Percentiles rank a stretch among this genome's conserved stretches.
These are phyloP conservation scores for Lepidurus packardi DNA, from an alignment of 1,140 invertebrate genomes.

Conservation along the genomic window DNA sequence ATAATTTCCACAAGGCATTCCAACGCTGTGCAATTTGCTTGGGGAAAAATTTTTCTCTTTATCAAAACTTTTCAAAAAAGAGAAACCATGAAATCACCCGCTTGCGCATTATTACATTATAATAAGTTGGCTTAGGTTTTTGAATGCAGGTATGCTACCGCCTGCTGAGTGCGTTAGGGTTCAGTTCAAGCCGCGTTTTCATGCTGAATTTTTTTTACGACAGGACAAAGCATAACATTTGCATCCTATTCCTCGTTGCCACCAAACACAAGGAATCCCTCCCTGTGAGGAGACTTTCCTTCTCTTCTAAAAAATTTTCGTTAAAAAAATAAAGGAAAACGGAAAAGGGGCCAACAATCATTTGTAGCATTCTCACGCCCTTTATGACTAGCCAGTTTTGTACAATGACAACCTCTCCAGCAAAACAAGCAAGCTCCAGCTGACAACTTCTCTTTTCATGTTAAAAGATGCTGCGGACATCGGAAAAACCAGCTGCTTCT, in stretches of 20 bases:
- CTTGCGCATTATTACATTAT: slow-evolving; percentile 17
- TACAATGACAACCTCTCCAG: background rate
- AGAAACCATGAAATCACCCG: slow-evolving; percentile 8
- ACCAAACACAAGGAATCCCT: background rate
- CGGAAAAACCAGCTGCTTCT: background rate
- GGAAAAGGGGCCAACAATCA: background rate
- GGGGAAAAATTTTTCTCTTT: background rate
- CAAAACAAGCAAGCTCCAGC: too few relatives aligned
- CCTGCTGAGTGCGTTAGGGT: slow-evolving; percentile 4
- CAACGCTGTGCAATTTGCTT: too few relatives aligned
- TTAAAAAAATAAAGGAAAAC: background rate
- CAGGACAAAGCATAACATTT: slow-evolving; percentile 13
- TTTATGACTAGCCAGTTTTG: background rate
- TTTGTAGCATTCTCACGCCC: slow-evolving; percentile 12
- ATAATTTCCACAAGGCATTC: too few relatives aligned
- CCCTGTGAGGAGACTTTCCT: background rate
- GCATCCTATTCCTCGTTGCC: background rate
- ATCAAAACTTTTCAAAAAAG: background rate
- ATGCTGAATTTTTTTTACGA: slow-evolving; percentile 17
- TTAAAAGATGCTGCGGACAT: background rate
- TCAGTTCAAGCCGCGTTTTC: slow-evolving; percentile 18
- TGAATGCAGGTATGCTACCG: slow-evolving; percentile 17
- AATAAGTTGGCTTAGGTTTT: slow-evolving; percentile 3
- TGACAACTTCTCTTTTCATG: too few relatives aligned
- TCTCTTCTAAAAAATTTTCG: background rate